phyloP scores from a whole-genome alignment of 2,888 invertebrate genomes.

The Arge pagana region DNA sequence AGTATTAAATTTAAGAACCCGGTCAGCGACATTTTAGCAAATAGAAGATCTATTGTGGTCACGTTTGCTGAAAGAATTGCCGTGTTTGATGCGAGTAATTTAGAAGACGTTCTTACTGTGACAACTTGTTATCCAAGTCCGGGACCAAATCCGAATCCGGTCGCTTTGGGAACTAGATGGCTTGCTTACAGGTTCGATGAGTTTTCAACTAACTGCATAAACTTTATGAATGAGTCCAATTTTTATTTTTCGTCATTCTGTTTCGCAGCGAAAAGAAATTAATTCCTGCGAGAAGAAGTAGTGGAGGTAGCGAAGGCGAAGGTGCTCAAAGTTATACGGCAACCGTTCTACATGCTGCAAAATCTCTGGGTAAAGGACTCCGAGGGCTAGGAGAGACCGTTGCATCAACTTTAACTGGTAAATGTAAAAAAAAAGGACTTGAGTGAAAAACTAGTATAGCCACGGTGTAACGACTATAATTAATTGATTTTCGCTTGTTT shows the following conservation, averaged over 20 bases:
- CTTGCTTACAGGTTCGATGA: conserved; percentile 67
- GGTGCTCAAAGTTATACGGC: conserved; percentile 90
- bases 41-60: conserved; percentile 84
- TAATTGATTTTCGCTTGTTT: background rate
- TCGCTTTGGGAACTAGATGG: conserved; percentile 86
- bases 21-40: conserved; percentile 86
- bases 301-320: conserved; percentile 83
- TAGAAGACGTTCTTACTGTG: conserved; percentile 85
- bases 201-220: background rate
- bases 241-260: conserved; percentile 35
- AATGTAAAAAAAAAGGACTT: conserved; percentile 38
- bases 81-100: conserved; percentile 85
- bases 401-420: conserved; percentile 85
- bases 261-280: conserved; percentile 83
- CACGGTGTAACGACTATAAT: background rate
- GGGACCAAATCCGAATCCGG: conserved; percentile 79
- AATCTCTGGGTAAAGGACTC: conserved; percentile 88
- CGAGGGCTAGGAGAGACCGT: conserved; percentile 90
- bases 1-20: conserved; percentile 91
- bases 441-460: background rate
- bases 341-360: conserved; percentile 92
- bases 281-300: conserved; percentile 75
- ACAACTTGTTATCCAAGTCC: conserved; percentile 90
- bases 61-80: conserved; percentile 90
- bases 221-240: conserved; percentile 1